Evolutionary conservation across 2,888 invertebrate species (phyloP).

Genomic region (Arrhopalites spinosus): DNA sequence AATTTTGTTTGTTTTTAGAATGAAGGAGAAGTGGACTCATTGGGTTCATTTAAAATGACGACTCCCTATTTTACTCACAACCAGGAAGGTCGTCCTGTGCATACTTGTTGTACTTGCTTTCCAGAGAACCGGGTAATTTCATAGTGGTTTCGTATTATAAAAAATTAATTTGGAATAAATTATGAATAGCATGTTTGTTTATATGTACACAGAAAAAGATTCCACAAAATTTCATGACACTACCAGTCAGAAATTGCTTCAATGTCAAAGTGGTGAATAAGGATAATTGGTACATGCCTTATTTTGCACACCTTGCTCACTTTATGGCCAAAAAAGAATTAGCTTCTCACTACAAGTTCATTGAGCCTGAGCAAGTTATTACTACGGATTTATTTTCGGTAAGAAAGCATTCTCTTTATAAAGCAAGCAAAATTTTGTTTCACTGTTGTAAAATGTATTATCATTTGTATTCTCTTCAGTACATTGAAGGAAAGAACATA

Average conservation of each 20-base stretch:
- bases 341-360: not conserved
- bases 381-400: slow-evolving; percentile 1
- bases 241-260: slow-evolving; percentile 16
- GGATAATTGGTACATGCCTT: not conserved
- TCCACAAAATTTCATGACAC: not conserved
- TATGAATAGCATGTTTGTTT: not conserved
- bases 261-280: not conserved
- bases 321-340: slow-evolving; percentile 9
- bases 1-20: not conserved
- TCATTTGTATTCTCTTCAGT: not conserved
- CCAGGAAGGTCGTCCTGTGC: not conserved
- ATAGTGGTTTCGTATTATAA: not conserved
- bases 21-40: slow-evolving; percentile 16
- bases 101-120: slow-evolving; percentile 13
- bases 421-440: not conserved
- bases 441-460: too few species aligned
- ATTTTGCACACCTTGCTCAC: not conserved
- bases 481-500: too few species aligned
- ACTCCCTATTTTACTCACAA: not conserved
- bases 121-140: slow-evolving; percentile 15
- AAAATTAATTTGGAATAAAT: too few species aligned
- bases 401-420: not conserved
- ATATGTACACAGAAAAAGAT: slow-evolving; percentile 12
- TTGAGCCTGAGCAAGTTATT: not conserved
- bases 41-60: not conserved